Conservation (phyloP, 2,888 invertebrate genomes). For the Pseudococcus longispinus region DNA sequence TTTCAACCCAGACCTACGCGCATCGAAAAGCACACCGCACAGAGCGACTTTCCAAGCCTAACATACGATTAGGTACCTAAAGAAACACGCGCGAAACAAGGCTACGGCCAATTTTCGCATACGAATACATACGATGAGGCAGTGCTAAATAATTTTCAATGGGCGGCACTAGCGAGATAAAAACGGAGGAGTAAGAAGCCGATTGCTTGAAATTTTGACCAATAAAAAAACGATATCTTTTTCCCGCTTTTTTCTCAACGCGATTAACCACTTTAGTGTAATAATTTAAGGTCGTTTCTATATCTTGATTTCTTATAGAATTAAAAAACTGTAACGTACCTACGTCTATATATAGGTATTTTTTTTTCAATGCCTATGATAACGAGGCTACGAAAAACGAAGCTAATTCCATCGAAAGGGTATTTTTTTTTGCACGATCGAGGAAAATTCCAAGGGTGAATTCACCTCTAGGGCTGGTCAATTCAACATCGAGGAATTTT, state of each 20-base stretch:
- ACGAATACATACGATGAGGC: neutral
- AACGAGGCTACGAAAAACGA: neutral
- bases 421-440: neutral
- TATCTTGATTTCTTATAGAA: neutral
- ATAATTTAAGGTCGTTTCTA: conserved; percentile 22
- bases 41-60: neutral
- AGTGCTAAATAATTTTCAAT: conserved; percentile 42
- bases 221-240: conserved; percentile 5
- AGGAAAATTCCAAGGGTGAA: neutral
- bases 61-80: neutral
- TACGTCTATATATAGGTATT: neutral
- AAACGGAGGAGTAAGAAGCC: conserved; percentile 3
- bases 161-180: conserved; percentile 34
- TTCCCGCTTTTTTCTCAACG: conserved; percentile 24
- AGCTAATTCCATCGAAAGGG: neutral
- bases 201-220: conserved; percentile 39
- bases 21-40: neutral
- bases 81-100: conserved; percentile 16
- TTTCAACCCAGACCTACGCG: neutral
- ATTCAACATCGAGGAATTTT: neutral
- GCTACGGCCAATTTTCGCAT: conserved; percentile 8
- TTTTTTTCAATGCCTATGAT: neutral
- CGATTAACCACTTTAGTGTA: neutral
- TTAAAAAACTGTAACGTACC: neutral
- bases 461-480: neutral